These are phyloP conservation scores for Glaucomys volans DNA, from an alignment of 2,113 vertebrate species.

Conservation along the genomic window DNA sequence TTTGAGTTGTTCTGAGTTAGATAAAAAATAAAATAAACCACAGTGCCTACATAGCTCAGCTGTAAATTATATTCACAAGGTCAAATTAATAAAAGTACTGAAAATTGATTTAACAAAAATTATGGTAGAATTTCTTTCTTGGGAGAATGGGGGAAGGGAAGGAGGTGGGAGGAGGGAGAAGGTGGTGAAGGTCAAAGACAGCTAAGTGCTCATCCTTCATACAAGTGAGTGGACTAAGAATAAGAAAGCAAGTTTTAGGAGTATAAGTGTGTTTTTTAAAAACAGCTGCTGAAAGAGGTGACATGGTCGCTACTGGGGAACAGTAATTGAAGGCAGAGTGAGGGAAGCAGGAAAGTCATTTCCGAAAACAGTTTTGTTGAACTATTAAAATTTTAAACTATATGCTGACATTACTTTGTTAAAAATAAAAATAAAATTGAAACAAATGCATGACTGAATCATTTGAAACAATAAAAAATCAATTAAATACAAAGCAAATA, in stretches of 20 bases:
- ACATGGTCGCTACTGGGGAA: not conserved
- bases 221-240: not conserved
- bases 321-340: not conserved
- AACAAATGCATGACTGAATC: not conserved
- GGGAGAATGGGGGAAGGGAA: not conserved
- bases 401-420: not conserved
- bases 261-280: not conserved
- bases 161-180: not conserved
- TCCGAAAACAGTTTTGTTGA: not conserved
- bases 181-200: not conserved
- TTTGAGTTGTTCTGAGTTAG: not conserved
- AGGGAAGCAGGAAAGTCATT: not conserved
- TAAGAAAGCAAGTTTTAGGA: not conserved
- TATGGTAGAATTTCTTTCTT: not conserved
- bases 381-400: not conserved
- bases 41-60: not conserved
- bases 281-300: not conserved
- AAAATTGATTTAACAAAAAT: conserved; percentile 9
- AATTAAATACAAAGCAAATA: conserved; percentile 1
- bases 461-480: conserved; percentile 29
- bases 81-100: not conserved
- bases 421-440: conserved; percentile 32
- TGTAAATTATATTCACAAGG: not conserved
- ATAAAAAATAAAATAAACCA: conserved; percentile 43
- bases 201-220: not conserved